Conservation (phyloP, 1,140 invertebrate genomes). For the Zaprionus nigranus region DNA sequence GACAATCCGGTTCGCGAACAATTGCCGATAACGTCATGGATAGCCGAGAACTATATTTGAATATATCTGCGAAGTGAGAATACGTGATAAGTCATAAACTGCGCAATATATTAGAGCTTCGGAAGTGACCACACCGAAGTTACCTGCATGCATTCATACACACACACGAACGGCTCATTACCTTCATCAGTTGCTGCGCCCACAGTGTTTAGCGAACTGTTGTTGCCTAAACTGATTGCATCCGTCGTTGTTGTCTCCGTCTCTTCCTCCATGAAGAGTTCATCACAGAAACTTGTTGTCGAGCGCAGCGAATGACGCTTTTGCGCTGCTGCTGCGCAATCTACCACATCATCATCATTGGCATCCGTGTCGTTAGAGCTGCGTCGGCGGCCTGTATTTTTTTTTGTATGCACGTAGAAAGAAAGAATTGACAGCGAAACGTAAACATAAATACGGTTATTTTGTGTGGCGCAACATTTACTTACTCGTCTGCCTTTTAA, state of each 20-base stretch:
- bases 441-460: slow-evolving; percentile 31
- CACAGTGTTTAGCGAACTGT: slow-evolving; percentile 54
- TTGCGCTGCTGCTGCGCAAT: slow-evolving; percentile 48
- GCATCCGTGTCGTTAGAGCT: slow-evolving; percentile 63
- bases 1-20: slow-evolving; percentile 88
- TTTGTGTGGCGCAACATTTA: slow-evolving; percentile 5
- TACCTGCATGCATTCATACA: neutral
- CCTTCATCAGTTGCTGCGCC: slow-evolving; percentile 63
- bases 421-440: slow-evolving; percentile 36
- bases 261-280: slow-evolving; percentile 71
- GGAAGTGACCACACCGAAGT: slow-evolving; percentile 26
- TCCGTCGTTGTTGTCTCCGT: slow-evolving; percentile 24
- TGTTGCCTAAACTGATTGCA: slow-evolving; percentile 55
- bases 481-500: slow-evolving; percentile 81
- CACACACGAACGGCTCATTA: slow-evolving; percentile 48
- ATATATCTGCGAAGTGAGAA: slow-evolving; percentile 63
- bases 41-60: slow-evolving; percentile 73
- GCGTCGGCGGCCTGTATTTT: slow-evolving; percentile 62
- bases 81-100: slow-evolving; percentile 35
- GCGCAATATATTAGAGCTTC: slow-evolving; percentile 27
- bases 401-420: slow-evolving; percentile 17
- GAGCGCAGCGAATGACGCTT: slow-evolving; percentile 79
- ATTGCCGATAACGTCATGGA: slow-evolving; percentile 88
- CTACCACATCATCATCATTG: slow-evolving; percentile 56
- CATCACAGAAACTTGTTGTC: slow-evolving; percentile 83